Evolutionary conservation across 2,888 invertebrate genomes (phyloP).

Genomic region (Agonum fuliginosum): DNA sequence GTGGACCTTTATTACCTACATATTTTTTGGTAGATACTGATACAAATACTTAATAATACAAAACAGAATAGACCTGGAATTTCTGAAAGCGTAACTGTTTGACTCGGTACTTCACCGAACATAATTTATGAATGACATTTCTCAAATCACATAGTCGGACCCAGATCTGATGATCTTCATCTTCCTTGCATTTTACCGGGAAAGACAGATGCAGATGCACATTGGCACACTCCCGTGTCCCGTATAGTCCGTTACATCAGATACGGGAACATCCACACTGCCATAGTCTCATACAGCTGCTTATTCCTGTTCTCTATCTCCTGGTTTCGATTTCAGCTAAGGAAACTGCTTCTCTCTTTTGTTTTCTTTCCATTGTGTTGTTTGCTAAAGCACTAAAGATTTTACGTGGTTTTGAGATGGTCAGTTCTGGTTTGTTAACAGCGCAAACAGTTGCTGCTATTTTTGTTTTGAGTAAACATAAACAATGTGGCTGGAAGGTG

Average conservation of each 20-base stretch:
- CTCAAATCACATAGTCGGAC: neutral
- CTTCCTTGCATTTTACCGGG: constrained; percentile 21
- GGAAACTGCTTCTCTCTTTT: constrained; percentile 13
- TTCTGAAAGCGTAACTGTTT: neutral
- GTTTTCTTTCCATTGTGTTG: constrained; percentile 30
- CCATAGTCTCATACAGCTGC: constrained; percentile 2
- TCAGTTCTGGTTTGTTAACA: constrained; percentile 33
- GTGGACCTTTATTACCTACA: too few relatives aligned
- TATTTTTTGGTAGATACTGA: too few relatives aligned
- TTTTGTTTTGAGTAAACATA: constrained; percentile 37
- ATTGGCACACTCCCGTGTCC: neutral
- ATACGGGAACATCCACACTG: neutral
- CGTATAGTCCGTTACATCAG: constrained; percentile 26
- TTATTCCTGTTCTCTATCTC: neutral
- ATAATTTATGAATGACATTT: constrained; percentile 35
- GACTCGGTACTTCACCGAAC: neutral
- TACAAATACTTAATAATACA: neutral
- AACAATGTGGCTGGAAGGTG: constrained; percentile 6
- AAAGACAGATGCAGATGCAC: constrained; percentile 25
- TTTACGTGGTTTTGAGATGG: constrained; percentile 37
- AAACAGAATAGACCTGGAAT: neutral
- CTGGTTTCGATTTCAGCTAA: constrained; percentile 25
- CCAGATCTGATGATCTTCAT: constrained; percentile 15
- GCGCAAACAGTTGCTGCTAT: constrained; percentile 29
- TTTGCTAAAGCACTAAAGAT: constrained; percentile 35